Conservation (phyloP, 2,888 invertebrate species). For the Apamea crenata region DNA sequence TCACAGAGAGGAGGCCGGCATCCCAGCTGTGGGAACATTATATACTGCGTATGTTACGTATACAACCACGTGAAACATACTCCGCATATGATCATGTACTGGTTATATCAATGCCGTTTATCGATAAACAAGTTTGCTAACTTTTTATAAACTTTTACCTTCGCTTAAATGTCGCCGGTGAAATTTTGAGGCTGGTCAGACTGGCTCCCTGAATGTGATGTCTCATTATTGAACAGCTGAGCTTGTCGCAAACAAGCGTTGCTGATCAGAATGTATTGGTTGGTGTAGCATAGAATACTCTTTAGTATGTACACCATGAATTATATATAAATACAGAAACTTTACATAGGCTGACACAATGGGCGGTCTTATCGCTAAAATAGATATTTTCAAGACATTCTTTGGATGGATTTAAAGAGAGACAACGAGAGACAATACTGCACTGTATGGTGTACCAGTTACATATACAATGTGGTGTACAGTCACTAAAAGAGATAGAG, state of each 20-base stretch:
- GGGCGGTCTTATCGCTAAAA: too few species aligned
- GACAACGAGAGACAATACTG: too few species aligned
- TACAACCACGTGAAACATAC: constrained; percentile 28
- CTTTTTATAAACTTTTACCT: constrained; percentile 68
- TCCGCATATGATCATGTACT: constrained; percentile 47
- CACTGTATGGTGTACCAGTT: too few species aligned
- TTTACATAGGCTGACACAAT: too few species aligned
- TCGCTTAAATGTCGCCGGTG: constrained; percentile 65
- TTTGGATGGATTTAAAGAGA: too few species aligned
- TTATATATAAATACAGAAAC: too few species aligned
- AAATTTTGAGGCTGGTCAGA: constrained; percentile 62
- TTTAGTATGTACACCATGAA: too few species aligned
- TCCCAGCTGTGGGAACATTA: neutral
- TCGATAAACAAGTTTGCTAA: constrained; percentile 60
- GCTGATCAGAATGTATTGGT: neutral
- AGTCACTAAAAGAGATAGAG: too few species aligned
- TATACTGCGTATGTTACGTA: neutral
- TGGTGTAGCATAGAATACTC: too few species aligned
- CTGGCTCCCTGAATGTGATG: constrained; percentile 40
- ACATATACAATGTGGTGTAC: too few species aligned
- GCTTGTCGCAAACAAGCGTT: neutral
- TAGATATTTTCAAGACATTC: too few species aligned
- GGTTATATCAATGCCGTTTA: constrained; percentile 53
- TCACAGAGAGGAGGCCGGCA: neutral
- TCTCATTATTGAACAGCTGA: constrained; percentile 31